phyloP scores from a whole-genome alignment of 2,888 invertebrate species.

The Hypomecis punctinalis region DNA sequence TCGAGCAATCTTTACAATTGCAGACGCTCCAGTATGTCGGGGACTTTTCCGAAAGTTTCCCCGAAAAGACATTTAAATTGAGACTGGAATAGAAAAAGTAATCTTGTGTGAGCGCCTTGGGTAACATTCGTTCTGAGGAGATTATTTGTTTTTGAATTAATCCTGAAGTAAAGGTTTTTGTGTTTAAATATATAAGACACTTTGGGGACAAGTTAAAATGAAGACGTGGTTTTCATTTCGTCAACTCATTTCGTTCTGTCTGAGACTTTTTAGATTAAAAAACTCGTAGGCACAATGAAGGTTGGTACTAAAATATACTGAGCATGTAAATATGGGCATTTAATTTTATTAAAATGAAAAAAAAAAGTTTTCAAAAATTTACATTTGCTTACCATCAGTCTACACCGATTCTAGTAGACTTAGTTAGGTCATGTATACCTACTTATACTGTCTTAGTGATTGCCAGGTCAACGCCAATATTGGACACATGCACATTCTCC shows the following conservation, averaged over 20 bases:
- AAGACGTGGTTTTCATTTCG: conserved; percentile 10
- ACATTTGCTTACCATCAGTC: no score
- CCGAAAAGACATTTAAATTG: conserved; percentile 36
- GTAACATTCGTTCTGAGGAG: conserved; percentile 33
- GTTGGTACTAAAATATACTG: no score
- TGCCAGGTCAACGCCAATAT: no score
- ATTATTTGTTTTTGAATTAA: conserved; percentile 29
- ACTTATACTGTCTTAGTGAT: no score
- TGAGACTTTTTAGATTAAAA: background rate
- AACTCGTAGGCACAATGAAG: no score
- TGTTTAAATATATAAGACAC: conserved; percentile 22
- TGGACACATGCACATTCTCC: no score
- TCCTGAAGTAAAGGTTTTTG: conserved; percentile 22
- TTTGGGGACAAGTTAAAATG: conserved; percentile 15
- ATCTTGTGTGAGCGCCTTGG: conserved; percentile 35
- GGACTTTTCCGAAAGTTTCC: conserved; percentile 27
- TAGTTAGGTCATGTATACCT: no score
- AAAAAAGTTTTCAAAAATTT: no score
- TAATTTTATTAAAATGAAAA: no score
- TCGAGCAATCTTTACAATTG: no score
- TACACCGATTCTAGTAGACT: no score
- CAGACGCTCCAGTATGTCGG: conserved; percentile 3
- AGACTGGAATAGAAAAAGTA: conserved; percentile 36
- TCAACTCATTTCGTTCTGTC: background rate
- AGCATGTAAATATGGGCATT: no score